Evolutionary conservation across 2,888 invertebrate genomes (phyloP).

Genomic region (Pseudoips prasinana): DNA sequence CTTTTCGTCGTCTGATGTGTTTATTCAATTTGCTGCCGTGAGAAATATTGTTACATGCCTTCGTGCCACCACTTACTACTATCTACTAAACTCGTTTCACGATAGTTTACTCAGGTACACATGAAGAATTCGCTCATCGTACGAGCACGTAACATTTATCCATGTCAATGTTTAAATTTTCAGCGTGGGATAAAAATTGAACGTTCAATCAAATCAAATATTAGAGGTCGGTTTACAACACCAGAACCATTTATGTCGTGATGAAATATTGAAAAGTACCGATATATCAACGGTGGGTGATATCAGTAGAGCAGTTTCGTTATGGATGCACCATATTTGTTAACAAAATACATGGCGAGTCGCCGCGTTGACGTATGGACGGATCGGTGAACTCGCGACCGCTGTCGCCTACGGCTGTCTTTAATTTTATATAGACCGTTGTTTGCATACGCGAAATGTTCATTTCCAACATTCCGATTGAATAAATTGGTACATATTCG

Average conservation of each 20-base stretch:
- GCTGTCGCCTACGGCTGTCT: slow-evolving; percentile 50
- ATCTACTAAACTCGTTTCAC: slow-evolving; percentile 38
- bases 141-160: not conserved
- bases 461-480: slow-evolving; percentile 41
- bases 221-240: slow-evolving; percentile 18
- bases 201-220: slow-evolving; percentile 22
- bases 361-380: slow-evolving; percentile 37
- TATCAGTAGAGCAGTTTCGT: slow-evolving; percentile 56
- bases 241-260: slow-evolving; percentile 20
- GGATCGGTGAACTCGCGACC: slow-evolving; percentile 26
- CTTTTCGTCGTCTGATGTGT: slow-evolving; percentile 78
- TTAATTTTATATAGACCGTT: slow-evolving; percentile 60
- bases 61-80: slow-evolving; percentile 50
- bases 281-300: slow-evolving; percentile 40
- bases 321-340: slow-evolving; percentile 64
- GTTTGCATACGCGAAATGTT: slow-evolving; percentile 48
- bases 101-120: slow-evolving; percentile 25
- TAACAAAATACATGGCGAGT: slow-evolving; percentile 58
- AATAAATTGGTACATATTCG: slow-evolving; percentile 42
- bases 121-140: slow-evolving; percentile 1
- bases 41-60: slow-evolving; percentile 72
- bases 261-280: slow-evolving; percentile 34
- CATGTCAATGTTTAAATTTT: not conserved
- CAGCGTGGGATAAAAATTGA: slow-evolving; percentile 5
- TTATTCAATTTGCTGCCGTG: slow-evolving; percentile 75